These are phyloP conservation scores for Danionella cerebrum DNA, from an alignment of 2,113 vertebrate species.

Conservation along the genomic window DNA sequence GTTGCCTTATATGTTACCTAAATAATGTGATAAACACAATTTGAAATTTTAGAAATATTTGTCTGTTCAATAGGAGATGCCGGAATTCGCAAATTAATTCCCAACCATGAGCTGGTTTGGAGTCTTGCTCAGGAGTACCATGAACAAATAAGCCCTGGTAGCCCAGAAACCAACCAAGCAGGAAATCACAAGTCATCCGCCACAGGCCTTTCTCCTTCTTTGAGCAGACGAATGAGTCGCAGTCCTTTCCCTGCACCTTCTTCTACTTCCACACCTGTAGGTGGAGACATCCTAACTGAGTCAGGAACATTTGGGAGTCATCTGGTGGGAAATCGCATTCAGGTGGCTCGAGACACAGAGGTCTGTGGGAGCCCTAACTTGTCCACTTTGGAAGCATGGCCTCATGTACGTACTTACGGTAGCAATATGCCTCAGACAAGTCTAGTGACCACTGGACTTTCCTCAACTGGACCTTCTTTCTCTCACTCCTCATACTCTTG, in stretches of 20 bases:
- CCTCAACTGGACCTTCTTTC: conserved; percentile 40
- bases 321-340: conserved; percentile 91
- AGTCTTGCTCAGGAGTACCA: conserved; percentile 78
- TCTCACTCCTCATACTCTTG: conserved; percentile 54
- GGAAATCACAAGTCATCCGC: conserved; percentile 44
- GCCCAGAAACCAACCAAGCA: conserved; percentile 40
- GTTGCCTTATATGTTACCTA: neutral
- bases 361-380: conserved; percentile 43
- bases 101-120: conserved; percentile 82
- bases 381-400: conserved; percentile 54
- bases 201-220: conserved; percentile 21
- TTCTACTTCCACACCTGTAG: conserved; percentile 40
- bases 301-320: conserved; percentile 92
- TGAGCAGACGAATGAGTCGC: conserved; percentile 43
- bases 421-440: conserved; percentile 33
- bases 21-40: too few relatives aligned
- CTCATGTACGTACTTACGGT: conserved; percentile 36
- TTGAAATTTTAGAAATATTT: neutral
- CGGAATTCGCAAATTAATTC: conserved; percentile 72
- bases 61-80: conserved; percentile 67
- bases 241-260: conserved; percentile 56
- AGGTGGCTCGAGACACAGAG: conserved; percentile 72
- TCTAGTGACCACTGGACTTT: conserved; percentile 50
- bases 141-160: conserved; percentile 68
- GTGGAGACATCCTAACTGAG: conserved; percentile 66